These are phyloP conservation scores for Melinaea menophilus DNA, from an alignment of 2,888 invertebrate species.

Conservation along the genomic window DNA sequence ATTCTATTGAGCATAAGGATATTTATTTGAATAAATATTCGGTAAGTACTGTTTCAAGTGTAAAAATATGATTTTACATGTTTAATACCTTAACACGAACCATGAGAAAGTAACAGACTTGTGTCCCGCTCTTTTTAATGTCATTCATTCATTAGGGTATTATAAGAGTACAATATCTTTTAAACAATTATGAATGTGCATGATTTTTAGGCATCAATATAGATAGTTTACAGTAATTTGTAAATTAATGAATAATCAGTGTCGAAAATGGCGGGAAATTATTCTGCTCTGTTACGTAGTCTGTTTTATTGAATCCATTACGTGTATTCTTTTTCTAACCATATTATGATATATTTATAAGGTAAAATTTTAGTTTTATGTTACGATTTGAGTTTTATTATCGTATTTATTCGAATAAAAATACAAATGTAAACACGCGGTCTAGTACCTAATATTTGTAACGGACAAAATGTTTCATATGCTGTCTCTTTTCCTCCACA, in stretches of 20 bases:
- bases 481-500: slow-evolving; percentile 45
- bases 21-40: slow-evolving; percentile 81
- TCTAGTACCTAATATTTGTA: slow-evolving; percentile 32
- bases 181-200: slow-evolving; percentile 1
- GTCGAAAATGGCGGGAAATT: slow-evolving; percentile 63
- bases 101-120: slow-evolving; percentile 67
- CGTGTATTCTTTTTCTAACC: slow-evolving; percentile 8
- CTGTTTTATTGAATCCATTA: slow-evolving; percentile 21
- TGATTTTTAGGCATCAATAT: background rate
- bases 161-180: slow-evolving; percentile 16
- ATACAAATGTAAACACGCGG: slow-evolving; percentile 25
- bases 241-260: slow-evolving; percentile 9
- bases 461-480: slow-evolving; percentile 43
- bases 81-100: slow-evolving; percentile 37
- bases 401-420: slow-evolving; percentile 15
- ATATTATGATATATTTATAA: background rate
- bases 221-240: background rate
- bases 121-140: slow-evolving; percentile 76
- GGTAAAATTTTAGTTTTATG: background rate
- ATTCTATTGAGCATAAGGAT: slow-evolving; percentile 82
- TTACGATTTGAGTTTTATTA: background rate
- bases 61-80: slow-evolving; percentile 33
- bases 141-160: slow-evolving; percentile 46
- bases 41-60: slow-evolving; percentile 74
- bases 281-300: slow-evolving; percentile 30